Evolutionary conservation across 2,888 invertebrate genomes (phyloP).

Genomic region (Cepaea hortensis): DNA sequence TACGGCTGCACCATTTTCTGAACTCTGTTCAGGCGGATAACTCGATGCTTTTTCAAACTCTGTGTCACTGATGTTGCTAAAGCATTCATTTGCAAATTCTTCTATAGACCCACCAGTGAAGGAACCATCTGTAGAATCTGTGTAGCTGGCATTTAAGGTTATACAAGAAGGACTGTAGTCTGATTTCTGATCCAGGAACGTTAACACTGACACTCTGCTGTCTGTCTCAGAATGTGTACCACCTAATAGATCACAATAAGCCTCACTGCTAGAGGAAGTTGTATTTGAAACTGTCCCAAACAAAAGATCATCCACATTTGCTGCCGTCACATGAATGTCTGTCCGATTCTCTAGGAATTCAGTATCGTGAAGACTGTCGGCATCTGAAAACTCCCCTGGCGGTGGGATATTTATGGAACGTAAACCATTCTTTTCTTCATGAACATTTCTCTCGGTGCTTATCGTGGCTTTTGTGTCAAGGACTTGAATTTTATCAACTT

Average conservation of each 20-base stretch:
- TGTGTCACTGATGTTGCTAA: not conserved
- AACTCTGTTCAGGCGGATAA: not conserved
- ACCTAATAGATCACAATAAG: not conserved
- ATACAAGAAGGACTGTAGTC: not conserved
- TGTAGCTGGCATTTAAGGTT: not conserved
- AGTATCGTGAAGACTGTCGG: not conserved
- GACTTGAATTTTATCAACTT: not conserved
- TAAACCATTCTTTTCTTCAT: not conserved
- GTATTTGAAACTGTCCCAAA: conserved; percentile 10
- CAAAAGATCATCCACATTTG: conserved; percentile 65
- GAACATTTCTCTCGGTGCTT: not conserved
- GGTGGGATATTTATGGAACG: conserved; percentile 57
- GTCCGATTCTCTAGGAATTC: not conserved
- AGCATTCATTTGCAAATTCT: conserved; percentile 26
- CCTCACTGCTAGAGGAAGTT: not conserved
- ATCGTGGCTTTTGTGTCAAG: not conserved
- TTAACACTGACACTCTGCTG: not conserved
- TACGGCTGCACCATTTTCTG: not conserved
- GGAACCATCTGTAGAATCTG: conserved; percentile 2
- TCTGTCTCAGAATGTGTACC: not conserved
- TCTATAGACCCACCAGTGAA: conserved; percentile 17
- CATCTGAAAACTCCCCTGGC: conserved; percentile 65
- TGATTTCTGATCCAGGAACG: not conserved
- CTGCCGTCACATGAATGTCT: conserved; percentile 42
- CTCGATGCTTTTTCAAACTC: not conserved